A percentile compares a stretch with the other conserved stretches of the same genome.
Evolutionary conservation across 2,888 invertebrate species (phyloP).

Genomic region (Celastrina argiolus): DNA sequence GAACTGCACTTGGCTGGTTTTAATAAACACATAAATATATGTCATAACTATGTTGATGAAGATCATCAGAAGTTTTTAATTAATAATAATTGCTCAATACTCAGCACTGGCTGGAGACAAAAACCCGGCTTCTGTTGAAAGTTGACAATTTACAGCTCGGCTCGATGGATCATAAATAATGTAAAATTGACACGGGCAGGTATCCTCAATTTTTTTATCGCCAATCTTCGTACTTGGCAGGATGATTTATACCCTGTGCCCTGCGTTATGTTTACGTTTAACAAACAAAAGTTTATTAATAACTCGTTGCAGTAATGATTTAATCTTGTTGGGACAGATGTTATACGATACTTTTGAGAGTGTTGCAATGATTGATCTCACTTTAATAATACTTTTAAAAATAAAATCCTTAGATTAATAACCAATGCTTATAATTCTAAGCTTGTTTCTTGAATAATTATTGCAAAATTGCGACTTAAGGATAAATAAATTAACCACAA

Average conservation of each 20-base stretch:
- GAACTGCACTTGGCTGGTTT: neutral
- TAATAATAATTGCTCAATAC: constrained; percentile 11
- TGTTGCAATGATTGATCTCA: neutral
- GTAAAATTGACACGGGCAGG: constrained; percentile 33
- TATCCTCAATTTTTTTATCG: constrained; percentile 34
- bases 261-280: constrained; percentile 31
- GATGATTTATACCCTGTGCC: constrained; percentile 32
- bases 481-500: too few relatives aligned
- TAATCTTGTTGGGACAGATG: neutral
- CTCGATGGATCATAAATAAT: constrained; percentile 42
- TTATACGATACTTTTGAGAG: constrained; percentile 2
- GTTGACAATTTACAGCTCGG: constrained; percentile 38
- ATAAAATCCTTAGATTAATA: too few relatives aligned
- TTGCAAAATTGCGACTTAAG: too few relatives aligned
- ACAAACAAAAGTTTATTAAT: constrained; percentile 26
- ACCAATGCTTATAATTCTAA: too few relatives aligned
- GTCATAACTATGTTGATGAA: neutral
- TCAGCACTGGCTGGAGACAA: neutral
- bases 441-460: too few relatives aligned
- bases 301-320: constrained; percentile 13
- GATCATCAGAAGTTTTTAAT: constrained; percentile 9
- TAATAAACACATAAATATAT: neutral
- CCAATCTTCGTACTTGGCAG: constrained; percentile 31
- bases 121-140: constrained; percentile 22
- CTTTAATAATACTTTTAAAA: neutral